phyloP scores from a whole-genome alignment of 2,113 vertebrate species.

The Puntigrus tetrazona region DNA sequence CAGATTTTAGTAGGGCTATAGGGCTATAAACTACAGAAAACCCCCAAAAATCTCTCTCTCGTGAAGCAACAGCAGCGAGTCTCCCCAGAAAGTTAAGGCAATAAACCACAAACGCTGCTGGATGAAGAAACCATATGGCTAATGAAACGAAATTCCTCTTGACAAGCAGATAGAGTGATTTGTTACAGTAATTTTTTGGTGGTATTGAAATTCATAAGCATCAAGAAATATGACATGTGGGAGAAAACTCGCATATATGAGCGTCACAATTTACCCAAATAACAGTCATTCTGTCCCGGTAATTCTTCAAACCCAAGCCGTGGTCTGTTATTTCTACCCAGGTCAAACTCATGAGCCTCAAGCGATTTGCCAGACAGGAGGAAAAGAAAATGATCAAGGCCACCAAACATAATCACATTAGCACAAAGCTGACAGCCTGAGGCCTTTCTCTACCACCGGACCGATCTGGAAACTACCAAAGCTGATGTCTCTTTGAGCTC shows the following conservation, averaged over 20 bases:
- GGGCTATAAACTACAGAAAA: not conserved
- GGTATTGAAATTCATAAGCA: conserved; percentile 44
- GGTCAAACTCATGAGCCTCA: conserved; percentile 29
- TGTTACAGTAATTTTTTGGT: conserved; percentile 55
- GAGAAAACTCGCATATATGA: conserved; percentile 29
- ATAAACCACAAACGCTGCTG: conserved; percentile 32
- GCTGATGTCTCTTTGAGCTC: not conserved
- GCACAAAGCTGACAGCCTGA: conserved; percentile 16
- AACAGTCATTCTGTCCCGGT: conserved; percentile 27
- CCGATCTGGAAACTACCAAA: conserved; percentile 12
- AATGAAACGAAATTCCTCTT: conserved; percentile 51
- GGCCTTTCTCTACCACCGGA: not conserved
- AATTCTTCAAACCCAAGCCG: conserved; percentile 16
- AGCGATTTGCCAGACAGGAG: conserved; percentile 19
- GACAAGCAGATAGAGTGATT: conserved; percentile 56
- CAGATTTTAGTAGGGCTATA: not conserved
- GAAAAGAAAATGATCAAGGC: conserved; percentile 26
- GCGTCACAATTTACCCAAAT: conserved; percentile 14
- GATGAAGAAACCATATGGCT: conserved; percentile 53
- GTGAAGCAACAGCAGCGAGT: not conserved
- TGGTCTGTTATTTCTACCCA: conserved; percentile 39
- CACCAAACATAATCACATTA: conserved; percentile 37
- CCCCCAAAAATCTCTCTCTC: not conserved
- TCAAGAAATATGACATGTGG: conserved; percentile 51
- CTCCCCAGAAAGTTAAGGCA: conserved; percentile 10